phyloP scores from a whole-genome alignment of 35 echinoderm and acorn worm species.

The Diadema setosum region DNA sequence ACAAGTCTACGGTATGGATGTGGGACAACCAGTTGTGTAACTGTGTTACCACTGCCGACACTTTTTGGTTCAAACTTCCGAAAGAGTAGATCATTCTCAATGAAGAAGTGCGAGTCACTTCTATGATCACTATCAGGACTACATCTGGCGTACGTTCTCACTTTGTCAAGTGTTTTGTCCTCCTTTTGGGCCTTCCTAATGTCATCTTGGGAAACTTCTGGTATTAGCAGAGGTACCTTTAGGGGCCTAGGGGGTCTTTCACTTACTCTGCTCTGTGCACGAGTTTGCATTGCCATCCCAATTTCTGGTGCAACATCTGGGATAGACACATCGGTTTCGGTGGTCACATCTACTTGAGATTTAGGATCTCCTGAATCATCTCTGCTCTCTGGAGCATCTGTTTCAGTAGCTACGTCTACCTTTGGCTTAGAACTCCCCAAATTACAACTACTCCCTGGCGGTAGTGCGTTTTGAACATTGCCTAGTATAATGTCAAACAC shows the following conservation, averaged over 20 bases:
- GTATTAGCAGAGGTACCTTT: background rate
- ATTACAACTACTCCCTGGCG: background rate
- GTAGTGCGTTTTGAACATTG: conserved; percentile 10
- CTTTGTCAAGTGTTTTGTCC: conserved; percentile 6
- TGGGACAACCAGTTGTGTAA: conserved; percentile 38
- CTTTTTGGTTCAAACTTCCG: background rate
- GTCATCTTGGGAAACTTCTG: background rate
- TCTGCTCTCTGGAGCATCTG: too few species aligned
- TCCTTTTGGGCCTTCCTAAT: conserved; percentile 2
- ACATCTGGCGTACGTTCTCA: background rate
- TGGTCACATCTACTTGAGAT: background rate
- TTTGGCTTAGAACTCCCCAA: background rate
- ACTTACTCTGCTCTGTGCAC: background rate
- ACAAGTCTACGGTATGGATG: background rate
- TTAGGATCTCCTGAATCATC: background rate
- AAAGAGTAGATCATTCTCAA: conserved; percentile 10
- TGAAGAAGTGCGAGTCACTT: background rate
- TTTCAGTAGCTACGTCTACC: too few species aligned
- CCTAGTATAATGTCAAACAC: conserved; percentile 53
- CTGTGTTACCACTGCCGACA: conserved; percentile 3
- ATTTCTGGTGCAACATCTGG: background rate
- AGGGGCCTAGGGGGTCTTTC: background rate
- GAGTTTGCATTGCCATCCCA: background rate
- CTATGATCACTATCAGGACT: background rate
- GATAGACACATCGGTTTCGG: background rate